Percentiles rank a stretch among this genome's conserved stretches.
Evolutionary conservation across 2,113 vertebrate species (phyloP).

Genomic region (Pitta sordida): DNA sequence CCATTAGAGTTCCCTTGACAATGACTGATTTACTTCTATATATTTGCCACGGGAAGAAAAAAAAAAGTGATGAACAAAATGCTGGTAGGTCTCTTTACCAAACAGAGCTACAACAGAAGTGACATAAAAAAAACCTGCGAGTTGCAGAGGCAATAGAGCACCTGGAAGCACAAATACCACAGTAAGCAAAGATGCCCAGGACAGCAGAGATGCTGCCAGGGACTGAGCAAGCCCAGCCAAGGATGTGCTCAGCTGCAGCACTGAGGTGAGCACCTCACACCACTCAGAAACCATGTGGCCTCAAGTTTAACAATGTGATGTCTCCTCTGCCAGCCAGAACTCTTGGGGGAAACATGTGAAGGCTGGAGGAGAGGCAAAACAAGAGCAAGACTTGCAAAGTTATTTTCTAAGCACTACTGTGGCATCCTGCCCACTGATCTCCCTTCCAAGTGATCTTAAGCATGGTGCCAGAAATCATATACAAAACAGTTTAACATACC

Average conservation of each 20-base stretch:
- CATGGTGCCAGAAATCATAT: background rate
- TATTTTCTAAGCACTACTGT: background rate
- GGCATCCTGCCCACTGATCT: background rate
- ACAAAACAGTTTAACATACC: background rate
- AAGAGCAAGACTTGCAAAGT: background rate
- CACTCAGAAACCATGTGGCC: fast-evolving
- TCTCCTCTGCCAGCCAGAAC: background rate
- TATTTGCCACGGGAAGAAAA: conserved; percentile 10
- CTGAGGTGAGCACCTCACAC: background rate
- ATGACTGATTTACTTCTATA: background rate
- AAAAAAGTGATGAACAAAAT: background rate
- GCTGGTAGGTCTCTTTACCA: conserved; percentile 26
- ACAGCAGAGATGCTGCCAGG: background rate
- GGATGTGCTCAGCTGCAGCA: background rate
- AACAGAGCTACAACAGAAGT: background rate
- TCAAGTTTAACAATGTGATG: fast-evolving
- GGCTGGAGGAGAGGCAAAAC: background rate
- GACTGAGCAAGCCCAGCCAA: background rate
- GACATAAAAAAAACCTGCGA: background rate
- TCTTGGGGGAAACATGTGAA: fast-evolving
- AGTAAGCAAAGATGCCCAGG: background rate
- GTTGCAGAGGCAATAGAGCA: background rate
- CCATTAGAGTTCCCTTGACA: conserved; percentile 54
- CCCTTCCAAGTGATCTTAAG: background rate
- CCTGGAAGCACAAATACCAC: background rate